Conservation (phyloP, 2,113 vertebrate genomes). For the Chlamydotis undulata region DNA sequence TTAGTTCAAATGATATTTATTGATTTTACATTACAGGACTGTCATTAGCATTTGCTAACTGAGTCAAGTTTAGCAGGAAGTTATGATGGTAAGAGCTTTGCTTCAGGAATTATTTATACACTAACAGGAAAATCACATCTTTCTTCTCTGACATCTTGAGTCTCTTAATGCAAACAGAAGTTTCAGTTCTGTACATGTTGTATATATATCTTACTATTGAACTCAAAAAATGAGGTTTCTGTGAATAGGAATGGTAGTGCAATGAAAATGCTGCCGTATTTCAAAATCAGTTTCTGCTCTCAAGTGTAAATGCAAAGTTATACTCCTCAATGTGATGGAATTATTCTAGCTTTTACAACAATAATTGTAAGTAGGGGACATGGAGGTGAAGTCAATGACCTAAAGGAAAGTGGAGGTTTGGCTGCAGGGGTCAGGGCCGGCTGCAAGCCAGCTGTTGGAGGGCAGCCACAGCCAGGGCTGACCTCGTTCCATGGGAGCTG, state of each 20-base stretch:
- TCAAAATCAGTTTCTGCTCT: not conserved
- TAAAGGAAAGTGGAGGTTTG: not conserved
- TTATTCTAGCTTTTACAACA: not conserved
- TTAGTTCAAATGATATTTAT: constrained; percentile 19
- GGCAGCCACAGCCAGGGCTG: not conserved
- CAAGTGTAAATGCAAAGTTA: not conserved
- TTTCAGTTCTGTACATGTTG: not conserved
- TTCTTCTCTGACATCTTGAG: not conserved
- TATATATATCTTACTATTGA: not conserved
- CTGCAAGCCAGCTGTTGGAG: accelerated
- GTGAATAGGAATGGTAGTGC: not conserved
- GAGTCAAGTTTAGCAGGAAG: not conserved
- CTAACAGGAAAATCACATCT: constrained; percentile 6
- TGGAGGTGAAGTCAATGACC: not conserved
- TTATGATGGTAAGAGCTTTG: not conserved
- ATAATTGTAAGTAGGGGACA: not conserved
- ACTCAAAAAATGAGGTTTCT: not conserved
- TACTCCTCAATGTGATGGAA: not conserved
- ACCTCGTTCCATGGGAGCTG: not conserved
- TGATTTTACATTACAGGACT: constrained; percentile 26
- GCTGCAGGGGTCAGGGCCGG: not conserved
- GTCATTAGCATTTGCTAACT: constrained; percentile 25
- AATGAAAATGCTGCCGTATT: not conserved
- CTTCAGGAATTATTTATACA: constrained; percentile 38
- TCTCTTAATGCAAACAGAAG: not conserved